Base-by-base conservation (phyloP, 1,140 invertebrate species). In the Aporrectodea caliginosa region DNA sequence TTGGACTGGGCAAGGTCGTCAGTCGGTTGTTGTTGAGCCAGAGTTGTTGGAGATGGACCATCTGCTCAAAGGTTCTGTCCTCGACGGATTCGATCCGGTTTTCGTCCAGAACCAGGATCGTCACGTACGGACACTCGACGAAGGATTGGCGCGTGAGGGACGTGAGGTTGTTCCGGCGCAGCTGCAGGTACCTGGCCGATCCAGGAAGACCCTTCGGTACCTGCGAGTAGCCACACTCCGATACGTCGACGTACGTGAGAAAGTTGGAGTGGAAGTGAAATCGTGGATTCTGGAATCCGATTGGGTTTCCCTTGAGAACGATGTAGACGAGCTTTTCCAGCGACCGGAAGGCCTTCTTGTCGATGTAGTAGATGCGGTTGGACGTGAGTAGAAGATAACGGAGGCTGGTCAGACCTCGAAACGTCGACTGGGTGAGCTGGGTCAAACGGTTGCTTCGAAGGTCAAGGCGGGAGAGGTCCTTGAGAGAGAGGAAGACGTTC, bases 121-220 rank as follows among this genome's bases (percentile, higher is more conserved):
- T 92, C 16, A 97, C 85, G 31, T 95, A 88, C 0, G 93, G 93
- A 86, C 95, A 96, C 79, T 93, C 93, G 84, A 95, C 93, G 73
- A 97, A 90, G 83, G 96, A 94, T n/a, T 94, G 93, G 82, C 93
- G 92, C 69, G 91, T 90, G 27, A 97, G 92, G 0, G 90, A 88
- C 74, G 90, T 91, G 69, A 94, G 90, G 83, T 90, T 91, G 84
- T 96, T 97, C 22, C 92, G 92, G 0, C 92, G 90, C 0, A 96
- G 86, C 69, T 92, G 91, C 30, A 97, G 88, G 80, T 93, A 92
- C 35, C 94, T 89, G 22, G 96, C 92, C 0, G 94, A 94, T 85
- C 93, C 92, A 14, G 94, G 95, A 35, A 97, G 89, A 70, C 93
- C 92, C 77, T 92, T 92, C 1, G 95, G 95, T 68, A 97, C 92